phyloP scores from a whole-genome alignment of 2,797 vertebrate species.

The Heliangelus exortis region DNA sequence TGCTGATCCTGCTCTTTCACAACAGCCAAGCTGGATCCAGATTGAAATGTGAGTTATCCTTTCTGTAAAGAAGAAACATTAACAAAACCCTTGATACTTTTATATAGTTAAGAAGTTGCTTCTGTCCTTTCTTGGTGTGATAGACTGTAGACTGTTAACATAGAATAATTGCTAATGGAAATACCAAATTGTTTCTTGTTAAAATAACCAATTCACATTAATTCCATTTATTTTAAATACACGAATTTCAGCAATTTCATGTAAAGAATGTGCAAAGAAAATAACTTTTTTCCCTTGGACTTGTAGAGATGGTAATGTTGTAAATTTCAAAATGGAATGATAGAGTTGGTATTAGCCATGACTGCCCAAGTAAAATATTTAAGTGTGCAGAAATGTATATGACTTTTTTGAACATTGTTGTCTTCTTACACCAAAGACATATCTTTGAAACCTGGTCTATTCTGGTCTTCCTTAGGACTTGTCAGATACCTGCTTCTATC shows the following conservation, averaged over 20 bases:
- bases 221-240: background rate
- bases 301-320: background rate
- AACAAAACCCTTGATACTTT: background rate
- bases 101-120: background rate
- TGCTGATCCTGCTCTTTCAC: slow-evolving; percentile 53
- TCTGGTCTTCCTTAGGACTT: background rate
- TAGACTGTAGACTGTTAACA: background rate
- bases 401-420: background rate
- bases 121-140: background rate
- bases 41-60: slow-evolving; percentile 21
- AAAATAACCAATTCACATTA: background rate
- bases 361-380: background rate
- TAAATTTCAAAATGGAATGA: background rate
- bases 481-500: background rate
- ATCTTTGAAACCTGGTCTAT: background rate
- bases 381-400: background rate
- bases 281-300: background rate
- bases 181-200: background rate
- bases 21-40: slow-evolving; percentile 41
- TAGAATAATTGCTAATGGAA: background rate
- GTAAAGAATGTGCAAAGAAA: background rate
- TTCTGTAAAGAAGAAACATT: slow-evolving; percentile 19
- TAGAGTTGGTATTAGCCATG: background rate
- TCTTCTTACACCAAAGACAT: background rate
- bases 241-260: background rate